Evolutionary conservation across 2,797 vertebrate species (phyloP).

Genomic region (Peromyscus aztecus): DNA sequence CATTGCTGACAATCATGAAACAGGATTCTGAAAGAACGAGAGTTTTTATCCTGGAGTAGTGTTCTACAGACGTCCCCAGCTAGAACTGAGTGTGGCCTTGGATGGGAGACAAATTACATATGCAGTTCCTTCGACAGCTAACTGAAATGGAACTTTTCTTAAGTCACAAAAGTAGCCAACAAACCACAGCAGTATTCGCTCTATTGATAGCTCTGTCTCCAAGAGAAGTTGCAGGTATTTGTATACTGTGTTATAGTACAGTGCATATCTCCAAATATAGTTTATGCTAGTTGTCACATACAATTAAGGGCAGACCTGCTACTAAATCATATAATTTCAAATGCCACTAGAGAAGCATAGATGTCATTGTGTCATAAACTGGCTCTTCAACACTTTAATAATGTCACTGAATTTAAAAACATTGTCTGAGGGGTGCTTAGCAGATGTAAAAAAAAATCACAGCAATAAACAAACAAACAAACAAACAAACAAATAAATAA

Average conservation of each 20-base stretch:
- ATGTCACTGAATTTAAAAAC: neutral
- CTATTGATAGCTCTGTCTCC: neutral
- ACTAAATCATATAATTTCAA: conserved; percentile 19
- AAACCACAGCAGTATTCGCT: neutral
- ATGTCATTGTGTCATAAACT: neutral
- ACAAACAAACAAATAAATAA: no score
- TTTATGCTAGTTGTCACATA: conserved; percentile 2
- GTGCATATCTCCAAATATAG: neutral
- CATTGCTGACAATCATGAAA: neutral
- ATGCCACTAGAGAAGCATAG: neutral
- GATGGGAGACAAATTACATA: neutral
- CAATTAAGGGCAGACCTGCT: neutral
- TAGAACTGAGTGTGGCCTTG: neutral
- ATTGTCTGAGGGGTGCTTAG: neutral
- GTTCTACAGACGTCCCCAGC: neutral
- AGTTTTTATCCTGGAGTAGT: conserved; percentile 40
- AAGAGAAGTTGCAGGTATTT: conserved; percentile 28
- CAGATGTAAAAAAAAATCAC: conserved; percentile 8
- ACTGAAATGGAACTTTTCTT: conserved; percentile 21
- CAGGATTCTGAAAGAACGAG: neutral
- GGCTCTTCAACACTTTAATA: conserved; percentile 16
- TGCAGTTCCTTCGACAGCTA: neutral
- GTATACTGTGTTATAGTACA: neutral
- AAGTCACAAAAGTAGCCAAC: conserved; percentile 7
- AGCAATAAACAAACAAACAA: neutral